Conservation (phyloP, 2,113 vertebrate species). For the Gobiocypris rarus region DNA sequence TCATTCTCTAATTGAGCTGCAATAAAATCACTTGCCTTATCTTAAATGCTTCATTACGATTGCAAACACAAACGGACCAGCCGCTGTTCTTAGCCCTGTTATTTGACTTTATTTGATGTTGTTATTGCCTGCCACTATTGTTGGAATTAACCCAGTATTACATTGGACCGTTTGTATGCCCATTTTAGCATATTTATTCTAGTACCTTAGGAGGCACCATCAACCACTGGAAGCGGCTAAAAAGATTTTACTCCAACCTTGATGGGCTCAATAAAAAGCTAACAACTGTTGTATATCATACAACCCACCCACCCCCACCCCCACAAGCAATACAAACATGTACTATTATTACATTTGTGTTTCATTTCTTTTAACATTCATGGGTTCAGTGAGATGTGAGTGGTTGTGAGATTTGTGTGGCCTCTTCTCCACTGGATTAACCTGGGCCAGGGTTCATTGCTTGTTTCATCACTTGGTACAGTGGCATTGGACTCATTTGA, state of each 20-base stretch:
- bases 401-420: not conserved
- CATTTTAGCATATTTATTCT: not conserved
- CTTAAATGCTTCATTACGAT: conserved; percentile 55
- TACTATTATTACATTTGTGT: conserved; percentile 70
- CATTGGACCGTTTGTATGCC: not conserved
- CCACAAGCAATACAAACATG: conserved; percentile 43
- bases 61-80: conserved; percentile 32
- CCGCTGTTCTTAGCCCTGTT: not conserved
- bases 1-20: conserved; percentile 54
- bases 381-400: not conserved
- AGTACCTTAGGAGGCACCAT: conserved; percentile 7
- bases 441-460: not conserved
- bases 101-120: conserved; percentile 46
- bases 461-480: not conserved
- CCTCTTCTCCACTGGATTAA: not conserved
- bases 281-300: not conserved
- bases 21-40: conserved; percentile 50
- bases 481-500: not conserved
- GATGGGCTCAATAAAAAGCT: not conserved
- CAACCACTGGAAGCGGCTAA: conserved; percentile 24
- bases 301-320: no score
- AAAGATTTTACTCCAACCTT: not conserved
- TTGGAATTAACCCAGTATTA: conserved; percentile 18
- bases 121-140: conserved; percentile 17
- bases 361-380: conserved; percentile 67